phyloP scores from a whole-genome alignment of 1,140 invertebrate genomes.

The Drosophila parvula region DNA sequence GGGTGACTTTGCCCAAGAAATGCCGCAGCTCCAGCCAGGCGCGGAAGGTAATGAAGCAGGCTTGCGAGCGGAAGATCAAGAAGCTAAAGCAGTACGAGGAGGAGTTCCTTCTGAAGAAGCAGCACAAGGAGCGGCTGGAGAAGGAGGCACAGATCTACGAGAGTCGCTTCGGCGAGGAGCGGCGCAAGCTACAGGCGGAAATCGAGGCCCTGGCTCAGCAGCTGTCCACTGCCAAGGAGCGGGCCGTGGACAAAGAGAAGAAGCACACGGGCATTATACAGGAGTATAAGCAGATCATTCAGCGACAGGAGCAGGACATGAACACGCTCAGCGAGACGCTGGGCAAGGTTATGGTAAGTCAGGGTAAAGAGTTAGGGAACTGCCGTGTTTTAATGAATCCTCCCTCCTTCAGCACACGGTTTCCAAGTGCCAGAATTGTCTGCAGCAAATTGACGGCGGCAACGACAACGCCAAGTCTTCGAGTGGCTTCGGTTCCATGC shows the following conservation, averaged over 20 bases:
- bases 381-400: background rate
- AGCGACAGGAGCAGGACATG: slow-evolving; percentile 93
- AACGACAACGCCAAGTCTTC: slow-evolving; percentile 62
- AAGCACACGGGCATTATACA: slow-evolving; percentile 91
- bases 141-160: slow-evolving; percentile 86
- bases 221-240: slow-evolving; percentile 89
- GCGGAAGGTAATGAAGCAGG: slow-evolving; percentile 94
- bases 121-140: slow-evolving; percentile 91
- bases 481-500: slow-evolving; percentile 59
- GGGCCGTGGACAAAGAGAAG: slow-evolving; percentile 89
- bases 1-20: slow-evolving; percentile 98
- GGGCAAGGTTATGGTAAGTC: slow-evolving; percentile 86
- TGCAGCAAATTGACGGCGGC: slow-evolving; percentile 71
- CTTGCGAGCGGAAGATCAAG: slow-evolving; percentile 96
- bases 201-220: slow-evolving; percentile 93
- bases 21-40: slow-evolving; percentile 96
- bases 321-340: slow-evolving; percentile 87
- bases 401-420: slow-evolving; percentile 84
- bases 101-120: slow-evolving; percentile 93
- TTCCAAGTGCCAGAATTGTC: slow-evolving; percentile 86
- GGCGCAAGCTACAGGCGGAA: slow-evolving; percentile 91
- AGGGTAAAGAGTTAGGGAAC: background rate
- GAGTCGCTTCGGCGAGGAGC: slow-evolving; percentile 89
- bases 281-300: slow-evolving; percentile 97
- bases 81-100: slow-evolving; percentile 98